Conservation (phyloP, 64 coral and sea anemone genomes). For the Hydrozoanthus tunicans region DNA sequence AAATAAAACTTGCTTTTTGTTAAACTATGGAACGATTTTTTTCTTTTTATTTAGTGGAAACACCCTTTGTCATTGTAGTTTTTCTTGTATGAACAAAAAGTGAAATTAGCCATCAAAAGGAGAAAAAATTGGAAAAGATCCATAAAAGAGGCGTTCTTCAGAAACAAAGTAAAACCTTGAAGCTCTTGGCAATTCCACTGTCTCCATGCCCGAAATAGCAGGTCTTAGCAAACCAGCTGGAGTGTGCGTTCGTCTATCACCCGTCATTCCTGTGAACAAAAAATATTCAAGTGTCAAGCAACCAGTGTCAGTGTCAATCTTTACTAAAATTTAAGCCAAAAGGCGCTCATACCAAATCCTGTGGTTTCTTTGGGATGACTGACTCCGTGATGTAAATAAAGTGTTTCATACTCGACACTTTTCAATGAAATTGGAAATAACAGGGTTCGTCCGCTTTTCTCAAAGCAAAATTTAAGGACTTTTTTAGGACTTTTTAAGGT, state of each 20-base stretch:
- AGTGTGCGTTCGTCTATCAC: constrained; percentile 8
- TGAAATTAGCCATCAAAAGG: no score
- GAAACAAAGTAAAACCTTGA: neutral
- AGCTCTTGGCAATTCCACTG: neutral
- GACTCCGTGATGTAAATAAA: no score
- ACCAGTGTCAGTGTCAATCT: neutral
- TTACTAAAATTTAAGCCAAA: neutral
- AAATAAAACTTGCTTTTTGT: neutral
- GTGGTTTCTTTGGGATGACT: neutral
- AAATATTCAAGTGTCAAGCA: neutral
- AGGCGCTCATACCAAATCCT: neutral
- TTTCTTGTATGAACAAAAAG: no score
- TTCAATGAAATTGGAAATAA: no score
- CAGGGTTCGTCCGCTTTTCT: no score
- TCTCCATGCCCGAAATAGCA: constrained; percentile 1
- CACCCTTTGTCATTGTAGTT: neutral
- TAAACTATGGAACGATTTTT: neutral
- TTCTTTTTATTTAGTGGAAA: neutral
- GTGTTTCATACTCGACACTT: neutral
- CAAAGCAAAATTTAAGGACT: no score
- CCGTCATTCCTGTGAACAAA: constrained; percentile 5
- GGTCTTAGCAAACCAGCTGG: constrained; percentile 23
- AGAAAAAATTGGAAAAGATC: neutral
- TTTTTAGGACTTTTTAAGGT: no score
- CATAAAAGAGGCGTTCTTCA: neutral